Conservation (phyloP, 2,797 vertebrate species). For the Cryptoprocta ferox region DNA sequence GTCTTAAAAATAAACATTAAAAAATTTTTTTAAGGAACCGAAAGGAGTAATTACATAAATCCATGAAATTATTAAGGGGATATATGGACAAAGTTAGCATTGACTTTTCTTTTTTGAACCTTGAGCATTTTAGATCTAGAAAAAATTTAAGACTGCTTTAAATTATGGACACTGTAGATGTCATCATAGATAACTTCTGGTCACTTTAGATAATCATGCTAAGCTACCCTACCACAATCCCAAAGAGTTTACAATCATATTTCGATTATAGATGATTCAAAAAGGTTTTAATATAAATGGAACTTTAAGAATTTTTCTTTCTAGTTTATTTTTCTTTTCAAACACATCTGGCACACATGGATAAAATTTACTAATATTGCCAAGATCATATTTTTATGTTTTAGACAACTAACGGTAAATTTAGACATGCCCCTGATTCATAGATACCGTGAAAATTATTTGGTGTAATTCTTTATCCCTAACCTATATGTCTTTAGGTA, state of each 20-base stretch:
- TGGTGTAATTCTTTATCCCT: not conserved
- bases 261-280: not conserved
- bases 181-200: not conserved
- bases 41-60: not conserved
- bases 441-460: slow-evolving; percentile 21
- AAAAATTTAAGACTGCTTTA: not conserved
- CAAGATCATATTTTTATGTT: slow-evolving; percentile 26
- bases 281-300: slow-evolving; percentile 31
- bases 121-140: not conserved
- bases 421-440: not conserved
- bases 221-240: not conserved
- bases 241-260: not conserved
- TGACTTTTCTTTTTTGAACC: slow-evolving; percentile 12
- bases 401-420: slow-evolving; percentile 29
- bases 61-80: not conserved
- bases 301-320: not conserved
- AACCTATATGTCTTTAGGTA: not conserved
- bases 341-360: not conserved
- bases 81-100: not conserved
- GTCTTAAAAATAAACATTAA: no score
- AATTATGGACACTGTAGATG: not conserved
- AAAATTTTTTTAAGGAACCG: no score
- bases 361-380: not conserved
- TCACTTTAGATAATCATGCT: not conserved
- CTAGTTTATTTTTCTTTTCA: not conserved